Evolutionary conservation across 1,140 invertebrate species (phyloP), one percentile per base, ranked within the genome.

Genomic region (Caenorhabditis brenneri): DNA sequence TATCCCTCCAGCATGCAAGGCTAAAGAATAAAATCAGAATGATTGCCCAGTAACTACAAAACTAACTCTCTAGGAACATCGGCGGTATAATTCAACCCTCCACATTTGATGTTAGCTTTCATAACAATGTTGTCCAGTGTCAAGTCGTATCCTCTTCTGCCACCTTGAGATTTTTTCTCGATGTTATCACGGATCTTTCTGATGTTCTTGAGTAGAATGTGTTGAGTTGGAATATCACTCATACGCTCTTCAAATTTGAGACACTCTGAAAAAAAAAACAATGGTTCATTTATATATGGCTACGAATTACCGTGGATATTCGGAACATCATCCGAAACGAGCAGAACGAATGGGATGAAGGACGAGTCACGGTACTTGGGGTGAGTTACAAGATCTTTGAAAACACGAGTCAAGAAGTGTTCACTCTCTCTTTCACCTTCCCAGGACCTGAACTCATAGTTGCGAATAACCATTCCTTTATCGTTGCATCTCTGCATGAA

Each of bases 41-140:
- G 9, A 24, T 22, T 22, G 19, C 27, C 2, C 4, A 48, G 7
- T 22, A 31, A 4, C 5, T 53, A 12, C 5, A 15, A 3, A 22
- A 29, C 42, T 16, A 19, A 51, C 48, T 80, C 48, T 51, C 33
- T 39, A 0, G 79, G 51, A 53, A 39, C 10, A 7, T 80, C 79
- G 7, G 79, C 79, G 10, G 79, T 80, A 48, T 80, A 80, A 24
- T 80, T 80, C 27, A 80, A 29, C 31, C 79, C 79, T 24, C 79
- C 79, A 1, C 48, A 53, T 58, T 80, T 80, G 48, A 80, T 22
- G 19, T 80, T 80, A 39, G 51, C 48, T 39, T 80, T 80, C 48
- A 80, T 51, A 2, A 80, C 79, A 42, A 80, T 80, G 36, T 80
- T 80, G 48, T 80, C 79, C 15, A 80, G 29, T 39, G 79, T 80